phyloP scores from a whole-genome alignment of 1,140 invertebrate species.

The Harpegnathos saltator region DNA sequence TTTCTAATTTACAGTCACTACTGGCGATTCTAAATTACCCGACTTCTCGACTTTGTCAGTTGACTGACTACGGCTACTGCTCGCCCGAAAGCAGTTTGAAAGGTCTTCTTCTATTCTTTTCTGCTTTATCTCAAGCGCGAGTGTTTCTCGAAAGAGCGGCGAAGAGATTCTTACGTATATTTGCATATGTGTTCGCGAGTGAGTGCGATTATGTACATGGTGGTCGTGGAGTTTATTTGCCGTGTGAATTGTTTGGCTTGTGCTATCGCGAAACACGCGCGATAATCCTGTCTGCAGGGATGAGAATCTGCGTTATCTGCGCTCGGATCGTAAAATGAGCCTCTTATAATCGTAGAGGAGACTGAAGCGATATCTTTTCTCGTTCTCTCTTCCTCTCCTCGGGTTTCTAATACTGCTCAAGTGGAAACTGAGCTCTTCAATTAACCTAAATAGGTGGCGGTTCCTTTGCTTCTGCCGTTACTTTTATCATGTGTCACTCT shows the following conservation, averaged over 20 bases:
- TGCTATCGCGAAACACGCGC: not conserved
- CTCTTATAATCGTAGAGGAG: slow-evolving; percentile 17
- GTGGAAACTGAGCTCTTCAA: not conserved
- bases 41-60: no score
- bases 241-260: slow-evolving; percentile 35
- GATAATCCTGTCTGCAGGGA: slow-evolving; percentile 41
- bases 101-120: not conserved
- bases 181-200: not conserved
- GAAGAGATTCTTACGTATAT: slow-evolving; percentile 1
- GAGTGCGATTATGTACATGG: slow-evolving; percentile 34
- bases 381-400: no score
- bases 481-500: not conserved
- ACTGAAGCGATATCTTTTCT: no score
- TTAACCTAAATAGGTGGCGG: slow-evolving; percentile 19
- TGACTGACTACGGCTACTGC: not conserved
- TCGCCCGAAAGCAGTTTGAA: not conserved
- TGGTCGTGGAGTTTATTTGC: slow-evolving; percentile 54
- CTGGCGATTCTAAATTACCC: no score
- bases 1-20: no score
- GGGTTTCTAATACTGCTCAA: not conserved
- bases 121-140: slow-evolving; percentile 53
- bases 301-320: not conserved
- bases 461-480: not conserved
- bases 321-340: slow-evolving; percentile 1
- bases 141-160: slow-evolving; percentile 11